Evolutionary conservation across 2,888 invertebrate species (phyloP).

Genomic region (Lacanobia oleracea): DNA sequence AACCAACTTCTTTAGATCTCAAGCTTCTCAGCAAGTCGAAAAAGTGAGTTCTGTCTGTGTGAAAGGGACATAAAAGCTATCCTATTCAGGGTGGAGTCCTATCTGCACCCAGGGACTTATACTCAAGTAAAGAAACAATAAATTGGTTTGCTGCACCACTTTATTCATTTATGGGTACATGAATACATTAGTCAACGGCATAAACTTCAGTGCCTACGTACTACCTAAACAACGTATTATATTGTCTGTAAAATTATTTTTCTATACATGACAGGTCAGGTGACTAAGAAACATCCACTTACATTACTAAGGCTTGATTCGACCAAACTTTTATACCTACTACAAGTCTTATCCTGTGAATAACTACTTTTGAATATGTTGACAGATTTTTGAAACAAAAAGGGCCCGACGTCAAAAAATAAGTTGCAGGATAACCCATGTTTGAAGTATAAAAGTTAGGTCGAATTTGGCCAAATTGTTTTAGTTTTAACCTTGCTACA

Average conservation of each 20-base stretch:
- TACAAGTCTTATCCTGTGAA: background rate
- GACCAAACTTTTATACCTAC: background rate
- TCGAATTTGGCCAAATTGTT: conserved; percentile 33
- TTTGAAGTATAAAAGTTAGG: background rate
- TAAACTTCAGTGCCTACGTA: conserved; percentile 89
- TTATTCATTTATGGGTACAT: conserved; percentile 87
- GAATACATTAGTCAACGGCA: conserved; percentile 89
- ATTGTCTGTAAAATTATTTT: conserved; percentile 87
- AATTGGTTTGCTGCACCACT: conserved; percentile 80
- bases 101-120: background rate
- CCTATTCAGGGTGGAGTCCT: too few species aligned
- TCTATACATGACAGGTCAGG: conserved; percentile 83
- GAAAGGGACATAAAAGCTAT: too few species aligned
- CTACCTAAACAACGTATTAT: conserved; percentile 89
- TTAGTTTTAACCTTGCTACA: conserved; percentile 66
- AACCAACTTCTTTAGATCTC: too few species aligned
- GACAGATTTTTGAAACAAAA: background rate
- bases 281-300: conserved; percentile 82
- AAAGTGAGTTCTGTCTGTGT: too few species aligned
- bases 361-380: conserved; percentile 20
- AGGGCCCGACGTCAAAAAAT: background rate
- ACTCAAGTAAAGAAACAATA: conserved; percentile 40
- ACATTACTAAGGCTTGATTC: conserved; percentile 50
- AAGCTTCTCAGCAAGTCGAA: too few species aligned
- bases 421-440: too few species aligned